Percentiles rank a stretch among this genome's conserved stretches.
phyloP scores from a whole-genome alignment of 2,888 invertebrate genomes.

The Ashinkailepas kermadecensis region DNA sequence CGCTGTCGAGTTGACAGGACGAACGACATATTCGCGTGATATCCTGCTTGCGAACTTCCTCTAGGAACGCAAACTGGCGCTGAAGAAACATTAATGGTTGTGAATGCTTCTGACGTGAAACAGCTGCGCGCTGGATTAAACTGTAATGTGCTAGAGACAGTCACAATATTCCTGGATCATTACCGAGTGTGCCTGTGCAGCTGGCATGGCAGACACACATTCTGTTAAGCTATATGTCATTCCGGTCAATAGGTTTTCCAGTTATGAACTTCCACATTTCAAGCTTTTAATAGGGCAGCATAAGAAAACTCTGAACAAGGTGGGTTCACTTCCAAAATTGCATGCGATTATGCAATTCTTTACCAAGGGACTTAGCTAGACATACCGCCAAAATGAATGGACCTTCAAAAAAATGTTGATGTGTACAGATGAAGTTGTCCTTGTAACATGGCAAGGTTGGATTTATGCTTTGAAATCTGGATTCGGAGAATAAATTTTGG shows the following conservation, averaged over 20 bases:
- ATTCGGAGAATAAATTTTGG: background rate
- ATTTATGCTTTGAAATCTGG: background rate
- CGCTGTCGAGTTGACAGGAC: too few species aligned
- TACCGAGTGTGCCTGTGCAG: too few species aligned
- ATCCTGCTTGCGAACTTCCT: too few species aligned
- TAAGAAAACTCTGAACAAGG: background rate
- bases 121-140: too few species aligned
- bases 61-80: too few species aligned
- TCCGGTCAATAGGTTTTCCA: background rate
- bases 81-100: too few species aligned
- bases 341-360: background rate
- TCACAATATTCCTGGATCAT: too few species aligned
- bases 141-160: too few species aligned
- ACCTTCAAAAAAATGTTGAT: background rate
- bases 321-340: background rate
- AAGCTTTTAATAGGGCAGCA: background rate
- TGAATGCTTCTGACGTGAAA: too few species aligned
- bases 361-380: background rate
- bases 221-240: background rate
- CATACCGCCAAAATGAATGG: background rate
- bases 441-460: background rate
- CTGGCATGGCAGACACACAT: background rate
- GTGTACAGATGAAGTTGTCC: background rate
- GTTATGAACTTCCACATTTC: constrained; percentile 24
- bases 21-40: too few species aligned